These are phyloP conservation scores for Perizoma flavofasciatum DNA, from an alignment of 2,888 invertebrate species.

Conservation along the genomic window DNA sequence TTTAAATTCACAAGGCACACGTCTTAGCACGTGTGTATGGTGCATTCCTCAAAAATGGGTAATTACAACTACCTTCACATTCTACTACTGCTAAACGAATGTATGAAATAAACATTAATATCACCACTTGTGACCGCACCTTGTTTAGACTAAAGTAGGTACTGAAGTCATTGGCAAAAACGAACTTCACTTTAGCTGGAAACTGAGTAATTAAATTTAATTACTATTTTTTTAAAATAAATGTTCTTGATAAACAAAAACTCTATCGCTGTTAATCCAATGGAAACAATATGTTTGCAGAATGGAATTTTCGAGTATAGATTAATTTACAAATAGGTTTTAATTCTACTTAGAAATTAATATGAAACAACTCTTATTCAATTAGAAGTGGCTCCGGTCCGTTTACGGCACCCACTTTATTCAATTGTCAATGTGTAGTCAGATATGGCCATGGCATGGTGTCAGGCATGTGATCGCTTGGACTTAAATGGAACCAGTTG, in stretches of 20 bases:
- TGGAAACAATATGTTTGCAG: too few species aligned
- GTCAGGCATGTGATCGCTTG: constrained; percentile 24
- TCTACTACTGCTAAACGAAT: not conserved
- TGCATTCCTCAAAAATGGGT: not conserved
- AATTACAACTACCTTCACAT: constrained; percentile 10
- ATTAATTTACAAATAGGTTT: too few species aligned
- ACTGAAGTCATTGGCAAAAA: constrained; percentile 8
- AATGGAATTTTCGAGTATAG: too few species aligned
- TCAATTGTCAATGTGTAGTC: constrained; percentile 18
- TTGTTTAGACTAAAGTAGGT: not conserved
- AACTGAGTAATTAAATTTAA: constrained; percentile 6
- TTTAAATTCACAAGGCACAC: too few species aligned
- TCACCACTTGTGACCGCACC: constrained; percentile 9
- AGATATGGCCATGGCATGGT: constrained; percentile 21
- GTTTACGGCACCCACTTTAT: constrained; percentile 4
- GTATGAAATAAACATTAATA: constrained; percentile 18
- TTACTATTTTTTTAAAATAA: too few species aligned
- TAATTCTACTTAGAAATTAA: not conserved
- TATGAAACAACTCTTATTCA: constrained; percentile 4
- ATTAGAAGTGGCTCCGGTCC: not conserved
- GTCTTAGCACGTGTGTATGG: not conserved
- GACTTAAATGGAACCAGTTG: constrained; percentile 37
- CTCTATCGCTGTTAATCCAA: too few species aligned
- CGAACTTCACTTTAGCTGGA: not conserved
- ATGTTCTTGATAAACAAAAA: too few species aligned